These are phyloP conservation scores for Ruditapes philippinarum DNA, from an alignment of 1,140 invertebrate genomes.

Conservation along the genomic window DNA sequence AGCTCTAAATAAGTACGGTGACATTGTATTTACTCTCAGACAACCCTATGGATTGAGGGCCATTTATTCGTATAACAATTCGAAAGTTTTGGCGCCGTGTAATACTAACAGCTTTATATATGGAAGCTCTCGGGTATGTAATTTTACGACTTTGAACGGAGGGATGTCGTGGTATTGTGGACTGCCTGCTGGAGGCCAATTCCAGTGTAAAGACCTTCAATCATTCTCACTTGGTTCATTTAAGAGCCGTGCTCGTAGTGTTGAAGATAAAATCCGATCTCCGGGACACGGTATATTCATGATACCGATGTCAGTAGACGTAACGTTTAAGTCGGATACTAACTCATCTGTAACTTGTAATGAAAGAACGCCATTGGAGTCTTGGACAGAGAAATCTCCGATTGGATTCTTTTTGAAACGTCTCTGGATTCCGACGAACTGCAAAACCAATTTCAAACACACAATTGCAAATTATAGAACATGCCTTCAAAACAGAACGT, in stretches of 20 bases:
- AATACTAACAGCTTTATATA: background rate
- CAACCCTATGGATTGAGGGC: background rate
- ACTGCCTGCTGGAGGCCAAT: background rate
- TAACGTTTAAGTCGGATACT: background rate
- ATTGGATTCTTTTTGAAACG: slow-evolving; percentile 14
- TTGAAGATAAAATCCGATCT: background rate
- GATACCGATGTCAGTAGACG: background rate
- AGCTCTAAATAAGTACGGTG: slow-evolving; percentile 19
- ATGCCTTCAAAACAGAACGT: slow-evolving; percentile 18
- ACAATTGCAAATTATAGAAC: background rate
- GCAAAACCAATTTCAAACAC: background rate
- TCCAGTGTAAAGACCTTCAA: slow-evolving; percentile 17
- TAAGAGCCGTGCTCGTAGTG: background rate
- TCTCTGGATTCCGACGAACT: slow-evolving; percentile 10
- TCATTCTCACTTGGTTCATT: slow-evolving; percentile 5
- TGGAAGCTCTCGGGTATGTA: background rate
- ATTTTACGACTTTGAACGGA: slow-evolving; percentile 36
- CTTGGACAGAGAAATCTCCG: slow-evolving; percentile 22
- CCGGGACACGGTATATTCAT: background rate
- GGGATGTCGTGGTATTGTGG: slow-evolving; percentile 53
- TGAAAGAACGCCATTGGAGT: background rate
- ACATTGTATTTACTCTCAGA: background rate
- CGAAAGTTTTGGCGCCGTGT: slow-evolving; percentile 14
- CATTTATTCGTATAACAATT: background rate
- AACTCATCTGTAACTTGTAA: background rate